Conservation (phyloP, 2,888 invertebrate genomes). For the Agonum fuliginosum region DNA sequence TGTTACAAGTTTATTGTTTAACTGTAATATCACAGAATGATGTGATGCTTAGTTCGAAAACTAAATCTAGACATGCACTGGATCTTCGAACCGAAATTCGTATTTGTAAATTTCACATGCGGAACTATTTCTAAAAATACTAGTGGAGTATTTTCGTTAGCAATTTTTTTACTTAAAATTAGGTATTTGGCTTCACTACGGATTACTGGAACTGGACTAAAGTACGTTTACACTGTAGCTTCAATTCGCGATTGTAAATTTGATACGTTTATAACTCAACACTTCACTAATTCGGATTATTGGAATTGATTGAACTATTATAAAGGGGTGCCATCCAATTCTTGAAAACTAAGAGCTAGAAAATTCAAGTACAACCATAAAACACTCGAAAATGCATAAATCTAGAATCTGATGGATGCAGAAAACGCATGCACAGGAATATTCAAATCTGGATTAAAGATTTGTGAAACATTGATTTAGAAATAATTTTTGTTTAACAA, state of each 20-base stretch:
- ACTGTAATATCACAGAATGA: slow-evolving; percentile 54
- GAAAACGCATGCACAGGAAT: no score
- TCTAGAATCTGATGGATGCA: no score
- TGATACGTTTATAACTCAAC: no score
- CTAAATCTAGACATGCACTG: slow-evolving; percentile 50
- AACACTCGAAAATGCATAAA: no score
- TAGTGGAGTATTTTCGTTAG: slow-evolving; percentile 5
- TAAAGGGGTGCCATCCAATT: no score
- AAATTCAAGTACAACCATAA: no score
- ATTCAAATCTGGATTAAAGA: no score
- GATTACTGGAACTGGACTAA: slow-evolving; percentile 3
- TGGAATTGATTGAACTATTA: no score
- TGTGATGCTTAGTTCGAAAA: slow-evolving; percentile 43
- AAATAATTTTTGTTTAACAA: no score
- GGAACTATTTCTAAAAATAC: not conserved
- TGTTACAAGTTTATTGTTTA: slow-evolving; percentile 39
- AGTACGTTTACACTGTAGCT: not conserved
- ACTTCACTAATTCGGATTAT: no score
- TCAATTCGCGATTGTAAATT: not conserved
- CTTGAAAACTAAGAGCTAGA: no score
- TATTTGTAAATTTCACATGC: not conserved
- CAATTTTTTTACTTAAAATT: not conserved
- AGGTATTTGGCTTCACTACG: slow-evolving; percentile 18
- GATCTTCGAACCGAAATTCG: not conserved
- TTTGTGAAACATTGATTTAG: no score